Base-by-base conservation (phyloP, 2,113 vertebrate species). In the Haliaeetus leucogaster region DNA sequence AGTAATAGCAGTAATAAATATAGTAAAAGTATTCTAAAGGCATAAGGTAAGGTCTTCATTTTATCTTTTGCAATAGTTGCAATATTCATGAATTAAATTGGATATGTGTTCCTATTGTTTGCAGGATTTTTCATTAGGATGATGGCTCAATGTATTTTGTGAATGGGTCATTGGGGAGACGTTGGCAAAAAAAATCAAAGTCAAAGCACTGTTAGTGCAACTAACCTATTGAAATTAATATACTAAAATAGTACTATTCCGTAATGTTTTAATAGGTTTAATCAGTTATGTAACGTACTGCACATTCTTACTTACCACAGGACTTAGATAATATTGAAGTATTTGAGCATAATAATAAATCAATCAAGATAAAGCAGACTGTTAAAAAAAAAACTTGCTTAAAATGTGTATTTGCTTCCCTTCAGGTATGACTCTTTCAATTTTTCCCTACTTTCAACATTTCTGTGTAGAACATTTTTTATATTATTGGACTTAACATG, bases 1-100 rank as follows among this genome's bases (percentile, higher is more conserved):
- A 83, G 12, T 82, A 96, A 94, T 29, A 87, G 61, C 27, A 43
- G 58, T 47, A 88, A 92, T 91, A 86, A 76, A 92, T 76, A 93
- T 5, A 77, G 48, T 25, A 86, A 76, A 84, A 94, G 61, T 87
- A 80, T 94, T 93, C 70, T 93, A 82, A 87, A 71, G 50, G 23
- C 79, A 77, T 80, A 89, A 95, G 82, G 36, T 43, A 74, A 87
- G n/a, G 20, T 58, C 43, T 66, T 73, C 6, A 42, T 92, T 66
- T 88, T 85, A 48, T 89, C 58, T 85, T 50, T 65, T 93, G 40
- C 48, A 91, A 56, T 34, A 87, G 32, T 68, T 45, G 5, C 59
- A 90, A 74, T 76, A 90, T 52, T 88, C 4, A 56, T 73, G 68
- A 81, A 81, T 95, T 70, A 80, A 90, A 72, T 65, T 34, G 43